A percentile compares a stretch with the other conserved stretches of the same genome.
Conservation (phyloP, 2,888 invertebrate species). For the Prostheceraeus crozeri region DNA sequence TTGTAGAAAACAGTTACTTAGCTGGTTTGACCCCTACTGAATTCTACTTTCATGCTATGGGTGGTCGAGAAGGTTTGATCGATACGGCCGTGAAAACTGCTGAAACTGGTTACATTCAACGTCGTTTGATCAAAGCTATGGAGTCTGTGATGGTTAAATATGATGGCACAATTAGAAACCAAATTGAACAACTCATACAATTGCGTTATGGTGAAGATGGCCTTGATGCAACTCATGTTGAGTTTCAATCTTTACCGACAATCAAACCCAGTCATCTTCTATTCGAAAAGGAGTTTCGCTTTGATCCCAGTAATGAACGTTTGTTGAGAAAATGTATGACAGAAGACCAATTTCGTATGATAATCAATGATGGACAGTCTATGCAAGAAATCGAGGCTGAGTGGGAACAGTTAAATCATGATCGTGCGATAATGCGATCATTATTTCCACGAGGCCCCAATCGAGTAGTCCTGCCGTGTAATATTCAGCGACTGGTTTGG, state of each 20-base stretch:
- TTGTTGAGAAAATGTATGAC: slow-evolving; percentile 78
- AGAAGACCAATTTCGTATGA: slow-evolving; percentile 85
- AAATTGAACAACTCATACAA: slow-evolving; percentile 59
- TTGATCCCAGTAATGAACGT: slow-evolving; percentile 83
- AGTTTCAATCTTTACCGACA: slow-evolving; percentile 88
- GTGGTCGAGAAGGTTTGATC: slow-evolving; percentile 98
- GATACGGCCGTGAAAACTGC: slow-evolving; percentile 99
- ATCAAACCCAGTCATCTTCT: slow-evolving; percentile 86
- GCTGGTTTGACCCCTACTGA: slow-evolving; percentile 89
- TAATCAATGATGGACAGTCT: slow-evolving; percentile 82
- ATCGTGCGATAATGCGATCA: slow-evolving; percentile 71
- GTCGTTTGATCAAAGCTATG: slow-evolving; percentile 99
- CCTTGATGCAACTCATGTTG: slow-evolving; percentile 89
- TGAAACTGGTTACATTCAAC: slow-evolving; percentile 98
- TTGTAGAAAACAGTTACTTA: slow-evolving; percentile 98
- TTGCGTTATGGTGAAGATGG: slow-evolving; percentile 97
- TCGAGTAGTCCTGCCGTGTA: slow-evolving; percentile 85
- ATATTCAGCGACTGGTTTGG: slow-evolving; percentile 96
- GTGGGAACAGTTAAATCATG: slow-evolving; percentile 83
- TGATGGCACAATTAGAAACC: slow-evolving; percentile 92
- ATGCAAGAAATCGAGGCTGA: slow-evolving; percentile 85
- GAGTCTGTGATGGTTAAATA: slow-evolving; percentile 80
- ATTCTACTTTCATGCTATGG: slow-evolving; percentile 99
- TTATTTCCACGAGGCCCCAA: slow-evolving; percentile 95
- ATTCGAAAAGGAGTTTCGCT: slow-evolving; percentile 90